Evolutionary conservation across 2,888 invertebrate species (phyloP).

Genomic region (Nipponacmea schrenckii): DNA sequence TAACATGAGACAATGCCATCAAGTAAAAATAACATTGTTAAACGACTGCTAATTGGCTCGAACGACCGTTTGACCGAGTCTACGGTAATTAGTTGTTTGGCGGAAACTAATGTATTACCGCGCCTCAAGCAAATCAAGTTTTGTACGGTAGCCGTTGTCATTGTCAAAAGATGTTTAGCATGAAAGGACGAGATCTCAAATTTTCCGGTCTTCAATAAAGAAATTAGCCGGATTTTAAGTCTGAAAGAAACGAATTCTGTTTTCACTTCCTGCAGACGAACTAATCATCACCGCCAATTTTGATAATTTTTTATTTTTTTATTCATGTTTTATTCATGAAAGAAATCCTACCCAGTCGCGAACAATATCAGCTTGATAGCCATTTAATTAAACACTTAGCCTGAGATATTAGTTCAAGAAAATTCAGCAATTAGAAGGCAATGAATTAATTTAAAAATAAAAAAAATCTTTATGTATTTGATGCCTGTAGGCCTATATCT

Average conservation of each 20-base stretch:
- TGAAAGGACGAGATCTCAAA: slow-evolving; percentile 11
- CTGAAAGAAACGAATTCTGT: background rate
- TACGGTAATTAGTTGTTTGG: slow-evolving; percentile 18
- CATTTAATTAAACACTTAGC: background rate
- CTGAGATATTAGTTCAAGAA: no score
- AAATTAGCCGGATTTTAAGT: slow-evolving; percentile 18
- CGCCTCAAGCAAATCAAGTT: background rate
- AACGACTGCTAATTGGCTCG: no score
- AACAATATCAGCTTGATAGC: background rate
- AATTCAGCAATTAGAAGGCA: no score
- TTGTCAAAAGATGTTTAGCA: background rate
- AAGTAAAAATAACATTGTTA: no score
- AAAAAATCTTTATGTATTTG: no score
- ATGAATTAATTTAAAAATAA: no score
- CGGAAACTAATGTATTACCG: background rate
- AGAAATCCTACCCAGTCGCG: background rate
- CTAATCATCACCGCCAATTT: slow-evolving; percentile 1
- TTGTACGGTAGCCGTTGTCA: background rate
- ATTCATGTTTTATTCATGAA: background rate
- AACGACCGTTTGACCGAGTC: slow-evolving; percentile 17
- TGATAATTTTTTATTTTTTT: background rate
- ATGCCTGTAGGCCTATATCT: no score
- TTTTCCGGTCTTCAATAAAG: slow-evolving; percentile 4
- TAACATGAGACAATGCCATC: no score
- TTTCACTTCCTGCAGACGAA: background rate